These are phyloP conservation scores for Rallus limicola DNA, from an alignment of 2,113 vertebrate species.

Conservation along the genomic window DNA sequence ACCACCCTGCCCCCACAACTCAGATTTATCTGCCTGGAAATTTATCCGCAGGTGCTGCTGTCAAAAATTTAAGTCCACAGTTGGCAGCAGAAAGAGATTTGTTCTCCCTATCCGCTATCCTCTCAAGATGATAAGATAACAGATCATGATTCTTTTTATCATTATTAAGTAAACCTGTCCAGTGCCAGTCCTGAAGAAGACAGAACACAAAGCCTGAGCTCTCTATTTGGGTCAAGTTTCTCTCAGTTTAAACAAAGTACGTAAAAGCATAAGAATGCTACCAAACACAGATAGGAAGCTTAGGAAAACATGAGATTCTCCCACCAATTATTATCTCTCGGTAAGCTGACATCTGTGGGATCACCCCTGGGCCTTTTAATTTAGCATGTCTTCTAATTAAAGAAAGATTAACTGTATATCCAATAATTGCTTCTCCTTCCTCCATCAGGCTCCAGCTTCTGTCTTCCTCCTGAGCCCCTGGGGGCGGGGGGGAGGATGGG, in stretches of 20 bases:
- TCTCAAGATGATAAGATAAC: not conserved
- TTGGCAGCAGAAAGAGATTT: not conserved
- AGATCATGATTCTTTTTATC: not conserved
- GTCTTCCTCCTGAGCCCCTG: not conserved
- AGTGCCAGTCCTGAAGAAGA: not conserved
- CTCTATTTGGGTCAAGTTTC: slow-evolving; percentile 51
- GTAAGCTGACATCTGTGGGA: slow-evolving; percentile 41
- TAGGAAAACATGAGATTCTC: slow-evolving; percentile 36
- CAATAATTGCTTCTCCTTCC: slow-evolving; percentile 38
- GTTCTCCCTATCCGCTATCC: not conserved
- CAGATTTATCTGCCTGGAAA: not conserved
- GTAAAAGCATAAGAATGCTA: slow-evolving; percentile 18
- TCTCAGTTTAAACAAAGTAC: not conserved
- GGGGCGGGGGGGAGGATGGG: not conserved
- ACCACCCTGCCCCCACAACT: not conserved
- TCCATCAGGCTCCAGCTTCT: not conserved
- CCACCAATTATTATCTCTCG: slow-evolving; percentile 36
- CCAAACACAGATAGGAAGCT: not conserved
- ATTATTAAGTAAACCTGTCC: not conserved
- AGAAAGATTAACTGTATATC: slow-evolving; percentile 63
- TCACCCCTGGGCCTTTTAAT: slow-evolving; percentile 59
- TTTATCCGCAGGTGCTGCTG: not conserved
- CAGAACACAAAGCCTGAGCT: slow-evolving; percentile 2
- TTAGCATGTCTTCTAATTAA: slow-evolving; percentile 67
- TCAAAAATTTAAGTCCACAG: not conserved